Evolutionary conservation across 1,140 invertebrate species (phyloP), one percentile per base, ranked within the genome.

Genomic region (Caenorhabditis briggsae): DNA sequence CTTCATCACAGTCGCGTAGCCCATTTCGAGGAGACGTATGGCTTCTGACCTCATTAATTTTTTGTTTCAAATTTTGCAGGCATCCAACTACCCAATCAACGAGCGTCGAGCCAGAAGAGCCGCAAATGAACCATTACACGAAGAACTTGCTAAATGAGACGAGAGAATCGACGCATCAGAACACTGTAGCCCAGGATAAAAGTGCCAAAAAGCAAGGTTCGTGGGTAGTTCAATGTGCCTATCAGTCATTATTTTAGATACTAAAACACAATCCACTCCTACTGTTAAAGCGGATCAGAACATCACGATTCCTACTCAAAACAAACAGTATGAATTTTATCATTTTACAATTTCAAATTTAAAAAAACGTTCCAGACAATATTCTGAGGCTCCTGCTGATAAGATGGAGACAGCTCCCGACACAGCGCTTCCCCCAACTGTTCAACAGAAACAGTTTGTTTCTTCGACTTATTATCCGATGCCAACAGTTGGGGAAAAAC

Each of bases 1-100:
- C 25, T 12, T 50, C 43, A 78, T 53, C 46, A 20, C 46, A 70
- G 23, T 46, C 65, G 65, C 7, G 14, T 78, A 12, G 70, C 70
- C 12, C 70, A 78, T 50, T 78, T 78, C 11, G 70, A 78, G 9
- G 70, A 78, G n/a, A 53, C 70, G 70, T 78, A 23, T 50, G 70
- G 11, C 5, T 5, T 7, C 18, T 78, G 23, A 33, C 33, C 33
- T 23, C n/a, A 18, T 18, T 1, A 1, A 53, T 53, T 53, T 53
- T 53, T 53, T 53, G 50, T 65, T 43, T 46, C 65, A n/a, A 58
- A 53, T 78, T 16, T 23, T 78, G 5, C n/a, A 78, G 70, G 3
- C 70, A 53, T 7, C 18, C 43, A 50, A 78, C 46, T 9, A 50
- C 46, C 23, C 46, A 50, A 14, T 78, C 70, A 46, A 78, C 70